phyloP scores from a whole-genome alignment of 2,888 invertebrate species.

The Fissipunctia ypsillon region DNA sequence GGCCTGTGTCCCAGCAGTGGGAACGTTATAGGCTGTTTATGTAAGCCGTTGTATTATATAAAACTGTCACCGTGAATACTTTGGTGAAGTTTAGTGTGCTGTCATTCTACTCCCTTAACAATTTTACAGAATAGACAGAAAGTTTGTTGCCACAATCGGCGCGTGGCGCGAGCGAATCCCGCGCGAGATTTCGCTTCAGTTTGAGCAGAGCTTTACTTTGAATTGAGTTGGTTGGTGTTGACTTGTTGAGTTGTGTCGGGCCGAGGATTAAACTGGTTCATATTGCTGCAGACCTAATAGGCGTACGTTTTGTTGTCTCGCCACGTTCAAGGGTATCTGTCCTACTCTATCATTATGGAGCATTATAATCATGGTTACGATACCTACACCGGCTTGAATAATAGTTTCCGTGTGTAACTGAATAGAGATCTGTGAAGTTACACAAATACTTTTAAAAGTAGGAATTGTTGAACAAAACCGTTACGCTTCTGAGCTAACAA shows the following conservation, averaged over 20 bases:
- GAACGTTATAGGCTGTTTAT: too few species aligned
- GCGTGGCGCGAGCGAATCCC: too few species aligned
- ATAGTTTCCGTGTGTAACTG: conserved; percentile 6
- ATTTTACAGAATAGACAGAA: too few species aligned
- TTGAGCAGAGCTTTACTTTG: background rate
- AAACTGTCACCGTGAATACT: too few species aligned
- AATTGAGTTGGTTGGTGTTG: background rate
- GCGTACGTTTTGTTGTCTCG: conserved; percentile 31
- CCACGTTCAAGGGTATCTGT: conserved; percentile 18
- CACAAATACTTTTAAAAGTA: background rate
- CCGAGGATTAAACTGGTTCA: background rate
- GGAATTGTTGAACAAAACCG: background rate
- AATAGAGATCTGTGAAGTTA: background rate
- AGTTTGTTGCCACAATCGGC: too few species aligned
- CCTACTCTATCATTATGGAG: conserved; percentile 40
- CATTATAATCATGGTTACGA: conserved; percentile 5
- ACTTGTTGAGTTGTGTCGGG: background rate
- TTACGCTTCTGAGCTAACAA: too few species aligned
- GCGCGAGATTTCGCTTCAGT: background rate
- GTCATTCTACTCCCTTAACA: too few species aligned
- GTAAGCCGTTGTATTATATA: too few species aligned
- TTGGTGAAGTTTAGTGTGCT: too few species aligned
- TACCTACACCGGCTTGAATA: background rate
- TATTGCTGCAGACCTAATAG: background rate
- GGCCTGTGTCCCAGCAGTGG: too few species aligned